These are phyloP conservation scores for Alexandromys fortis DNA, from an alignment of 2,113 vertebrate genomes.

Conservation along the genomic window DNA sequence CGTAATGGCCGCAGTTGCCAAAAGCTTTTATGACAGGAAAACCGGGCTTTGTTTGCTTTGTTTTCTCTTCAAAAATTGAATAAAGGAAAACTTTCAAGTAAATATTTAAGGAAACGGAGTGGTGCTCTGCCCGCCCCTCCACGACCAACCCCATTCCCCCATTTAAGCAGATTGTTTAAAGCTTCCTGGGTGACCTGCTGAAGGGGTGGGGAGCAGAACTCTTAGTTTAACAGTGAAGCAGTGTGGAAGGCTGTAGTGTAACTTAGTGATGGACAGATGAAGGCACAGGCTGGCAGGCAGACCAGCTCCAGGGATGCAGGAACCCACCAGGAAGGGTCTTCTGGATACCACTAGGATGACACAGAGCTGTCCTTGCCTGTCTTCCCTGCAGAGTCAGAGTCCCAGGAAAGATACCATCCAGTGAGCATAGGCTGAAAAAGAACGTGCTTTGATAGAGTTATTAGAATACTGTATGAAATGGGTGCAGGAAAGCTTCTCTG, in stretches of 20 bases:
- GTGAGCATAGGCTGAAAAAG: not conserved
- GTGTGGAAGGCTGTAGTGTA: not conserved
- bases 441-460: not conserved
- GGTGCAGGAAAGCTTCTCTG: not conserved
- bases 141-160: no score
- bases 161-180: not conserved
- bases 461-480: not conserved
- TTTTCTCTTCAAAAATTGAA: not conserved
- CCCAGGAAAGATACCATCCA: not conserved
- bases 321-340: not conserved
- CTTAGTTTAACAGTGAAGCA: not conserved
- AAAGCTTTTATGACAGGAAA: not conserved
- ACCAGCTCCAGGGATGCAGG: not conserved
- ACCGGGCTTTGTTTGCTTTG: not conserved
- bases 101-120: constrained; percentile 16
- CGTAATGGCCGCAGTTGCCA: constrained; percentile 6
- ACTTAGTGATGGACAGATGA: not conserved
- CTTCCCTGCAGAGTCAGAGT: constrained; percentile 1
- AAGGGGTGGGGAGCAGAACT: not conserved
- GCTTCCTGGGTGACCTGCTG: not conserved
- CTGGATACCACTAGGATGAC: not conserved
- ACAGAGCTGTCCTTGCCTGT: not conserved
- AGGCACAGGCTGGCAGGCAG: not conserved
- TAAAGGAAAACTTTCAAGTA: not conserved
- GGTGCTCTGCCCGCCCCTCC: not conserved